Evolutionary conservation across 2,113 vertebrate species (phyloP), one percentile per base, ranked within the genome.

Genomic region (Nansenia antarctica): DNA sequence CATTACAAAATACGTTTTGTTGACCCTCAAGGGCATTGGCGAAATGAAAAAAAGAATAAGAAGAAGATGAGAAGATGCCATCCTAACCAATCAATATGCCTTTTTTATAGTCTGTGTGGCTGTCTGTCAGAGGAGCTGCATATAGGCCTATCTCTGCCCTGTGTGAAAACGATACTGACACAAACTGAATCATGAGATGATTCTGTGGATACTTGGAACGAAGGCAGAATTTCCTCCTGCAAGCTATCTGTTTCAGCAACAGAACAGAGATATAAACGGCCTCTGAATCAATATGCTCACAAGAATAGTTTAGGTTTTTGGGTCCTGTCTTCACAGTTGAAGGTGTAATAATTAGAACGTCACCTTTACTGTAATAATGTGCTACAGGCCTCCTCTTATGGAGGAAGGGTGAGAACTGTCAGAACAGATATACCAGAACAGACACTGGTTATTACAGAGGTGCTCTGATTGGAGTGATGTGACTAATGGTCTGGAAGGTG

Each of bases 1-100:
- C 69, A 84, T 88, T 78, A 86, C 67, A 29, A 66, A 71, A 73
- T 74, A 37, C 35, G 72, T 73, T 79, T 58, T 74, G 72, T 75
- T 81, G 75, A 84, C 72, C 83, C 70, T 73, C 11, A 27, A 72
- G 67, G 62, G 63, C 80, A 77, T 66, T 73, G 58, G 29, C 35
- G 39, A 71, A 55, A 69, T 60, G 61, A 37, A 49, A 54, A 67
- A 75, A 83, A 64, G 35, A 69, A 67, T 54, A 9, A 72, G 54
- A 71, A 76, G 63, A 55, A 22, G 65, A 73, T 31, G 62, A 71
- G 35, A 57, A 55, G 66, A 71, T 61, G 69, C 52, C 60, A 27
- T 35, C 32, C 59, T 61, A 74, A 34, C 29, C 11, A 79, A 70
- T 69, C 73, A 76, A 79, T 87, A 83, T 55, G 22, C 8, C n/a